phyloP scores from a whole-genome alignment of 2,113 vertebrate genomes.

The Pterocles gutturalis region DNA sequence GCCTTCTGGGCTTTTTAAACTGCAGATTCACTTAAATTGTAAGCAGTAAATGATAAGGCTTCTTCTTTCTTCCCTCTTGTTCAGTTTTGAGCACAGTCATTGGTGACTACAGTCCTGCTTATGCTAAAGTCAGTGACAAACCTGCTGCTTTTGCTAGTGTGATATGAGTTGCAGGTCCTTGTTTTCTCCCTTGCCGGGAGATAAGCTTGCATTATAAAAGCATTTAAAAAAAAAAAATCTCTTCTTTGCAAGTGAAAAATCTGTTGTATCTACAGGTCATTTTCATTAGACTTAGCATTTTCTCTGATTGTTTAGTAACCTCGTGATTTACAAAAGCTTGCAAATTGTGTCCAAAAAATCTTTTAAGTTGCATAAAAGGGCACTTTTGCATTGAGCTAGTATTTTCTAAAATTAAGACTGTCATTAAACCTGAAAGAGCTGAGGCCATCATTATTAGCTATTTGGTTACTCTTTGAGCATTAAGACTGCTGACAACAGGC shows the following conservation, averaged over 20 bases:
- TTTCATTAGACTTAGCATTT: neutral
- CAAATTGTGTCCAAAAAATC: neutral
- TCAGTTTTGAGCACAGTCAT: neutral
- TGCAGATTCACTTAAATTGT: neutral
- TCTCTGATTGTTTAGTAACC: neutral
- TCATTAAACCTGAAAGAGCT: neutral
- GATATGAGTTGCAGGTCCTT: neutral
- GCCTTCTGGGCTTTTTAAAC: neutral
- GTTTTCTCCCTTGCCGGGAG: neutral
- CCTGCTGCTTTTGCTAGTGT: neutral
- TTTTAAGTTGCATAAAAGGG: neutral
- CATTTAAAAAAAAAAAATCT: neutral
- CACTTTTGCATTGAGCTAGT: neutral
- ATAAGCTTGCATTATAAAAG: neutral
- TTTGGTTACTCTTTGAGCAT: constrained; percentile 20
- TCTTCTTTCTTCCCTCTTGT: neutral
- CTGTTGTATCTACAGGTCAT: neutral
- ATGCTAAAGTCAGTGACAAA: neutral
- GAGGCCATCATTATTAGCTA: neutral
- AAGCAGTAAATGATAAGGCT: neutral
- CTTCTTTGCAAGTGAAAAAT: neutral
- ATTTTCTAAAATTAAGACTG: neutral
- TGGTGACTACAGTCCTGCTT: neutral
- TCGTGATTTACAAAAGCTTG: neutral
- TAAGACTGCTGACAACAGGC: neutral